Base-by-base conservation (phyloP, 2,888 invertebrate genomes). In the Hylaea fasciaria region DNA sequence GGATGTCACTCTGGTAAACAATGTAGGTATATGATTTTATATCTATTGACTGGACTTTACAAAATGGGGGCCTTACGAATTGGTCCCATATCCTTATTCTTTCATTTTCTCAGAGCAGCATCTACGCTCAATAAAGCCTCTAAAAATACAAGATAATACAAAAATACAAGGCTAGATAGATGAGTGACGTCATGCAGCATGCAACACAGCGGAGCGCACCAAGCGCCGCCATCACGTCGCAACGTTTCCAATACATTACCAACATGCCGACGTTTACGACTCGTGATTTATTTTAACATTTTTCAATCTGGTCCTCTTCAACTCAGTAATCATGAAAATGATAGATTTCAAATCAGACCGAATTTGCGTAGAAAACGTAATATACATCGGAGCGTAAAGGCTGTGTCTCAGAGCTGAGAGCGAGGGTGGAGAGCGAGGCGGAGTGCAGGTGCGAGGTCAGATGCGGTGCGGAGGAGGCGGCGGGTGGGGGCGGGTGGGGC, bases 371-470 rank as follows among this genome's bases (percentile, higher is more conserved):
- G 51, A 62, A 68, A 63, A 63, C 62, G 52, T 61, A 57, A 49
- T 37, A 57, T 52, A 53, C 13, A 53, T 57, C 58, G 62, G 64
- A 68, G 73, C 68, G 71, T 72, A 68, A 73, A 71, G 71, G 72
- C 68, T 61, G 62, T 32, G 22, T 48, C 32, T 32, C 9, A 9
- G 68, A 73, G 73, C 70, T 59, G 64, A 64, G 72, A 69, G 69
- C 66, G 72, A 68, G 62, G 40, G 3, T 68, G 68, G 65, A 63
- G 74, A 71, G 69, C 68, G 66, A 74, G 67, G 67, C 68, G 68
- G 73, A 70, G 74, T 68, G 77, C 71, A 65, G 63, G 68, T 71
- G 73, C 72, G 66, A 71, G 78, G 79, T 77, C 73, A 78, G 77
- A 70, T 72, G 75, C 71, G 68, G 73, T 70, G 75, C 65, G 70